phyloP scores from a whole-genome alignment of 2,888 invertebrate genomes.

The Tridacna gigas region DNA sequence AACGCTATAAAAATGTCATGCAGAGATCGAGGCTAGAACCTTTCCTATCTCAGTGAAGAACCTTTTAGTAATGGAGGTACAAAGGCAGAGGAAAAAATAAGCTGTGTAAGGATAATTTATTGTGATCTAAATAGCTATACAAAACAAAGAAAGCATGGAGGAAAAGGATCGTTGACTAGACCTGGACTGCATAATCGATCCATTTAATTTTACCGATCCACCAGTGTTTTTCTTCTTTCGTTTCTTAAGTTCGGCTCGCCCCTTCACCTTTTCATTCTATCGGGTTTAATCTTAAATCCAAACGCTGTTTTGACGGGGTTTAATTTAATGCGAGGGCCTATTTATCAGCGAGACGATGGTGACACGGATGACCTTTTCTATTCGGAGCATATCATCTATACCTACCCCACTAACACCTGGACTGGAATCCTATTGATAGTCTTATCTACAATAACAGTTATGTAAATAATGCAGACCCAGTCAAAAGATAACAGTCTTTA shows the following conservation, averaged over 20 bases:
- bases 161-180: too few relatives aligned
- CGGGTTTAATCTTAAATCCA: conserved; percentile 13
- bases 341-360: conserved; percentile 22
- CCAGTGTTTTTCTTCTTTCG: neutral
- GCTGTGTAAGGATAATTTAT: too few relatives aligned
- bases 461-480: conserved; percentile 44
- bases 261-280: conserved; percentile 13
- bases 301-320: neutral
- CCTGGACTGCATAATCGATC: too few relatives aligned
- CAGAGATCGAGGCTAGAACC: too few relatives aligned
- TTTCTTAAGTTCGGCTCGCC: neutral
- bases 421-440: conserved; percentile 42
- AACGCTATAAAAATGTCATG: too few relatives aligned
- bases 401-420: conserved; percentile 44
- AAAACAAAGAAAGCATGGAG: too few relatives aligned
- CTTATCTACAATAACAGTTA: conserved; percentile 41
- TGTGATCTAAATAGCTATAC: too few relatives aligned
- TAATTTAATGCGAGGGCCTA: conserved; percentile 10
- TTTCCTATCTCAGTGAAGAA: too few relatives aligned
- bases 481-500: conserved; percentile 22
- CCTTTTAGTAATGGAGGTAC: too few relatives aligned
- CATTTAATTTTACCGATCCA: neutral
- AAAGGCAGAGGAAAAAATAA: too few relatives aligned
- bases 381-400: conserved; percentile 22
- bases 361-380: conserved; percentile 20